Percentiles rank a stretch among this genome's conserved stretches.
These are phyloP conservation scores for Capitulum mitella DNA, from an alignment of 2,888 invertebrate genomes.

Conservation along the genomic window DNA sequence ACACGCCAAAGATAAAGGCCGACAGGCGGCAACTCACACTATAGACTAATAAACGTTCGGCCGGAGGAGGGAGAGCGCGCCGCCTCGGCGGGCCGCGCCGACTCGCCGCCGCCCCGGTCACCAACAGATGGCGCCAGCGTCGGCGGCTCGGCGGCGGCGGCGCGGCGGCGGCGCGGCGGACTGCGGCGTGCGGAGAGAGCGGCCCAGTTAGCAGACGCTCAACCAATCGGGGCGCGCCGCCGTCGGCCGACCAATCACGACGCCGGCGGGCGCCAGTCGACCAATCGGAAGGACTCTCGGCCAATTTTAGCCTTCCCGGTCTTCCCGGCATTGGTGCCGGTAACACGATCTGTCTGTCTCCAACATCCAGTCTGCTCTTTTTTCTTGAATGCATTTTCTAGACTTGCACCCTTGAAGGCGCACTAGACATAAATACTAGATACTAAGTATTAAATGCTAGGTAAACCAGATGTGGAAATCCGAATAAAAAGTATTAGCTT, in stretches of 20 bases:
- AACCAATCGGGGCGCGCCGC: not conserved
- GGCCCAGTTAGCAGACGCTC: conserved; percentile 3
- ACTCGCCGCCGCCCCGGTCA: not conserved
- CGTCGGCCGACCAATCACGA: not conserved
- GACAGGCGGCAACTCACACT: conserved; percentile 14
- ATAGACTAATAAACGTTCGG: conserved; percentile 21
- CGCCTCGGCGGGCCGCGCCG: not conserved
- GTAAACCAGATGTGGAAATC: too few species aligned
- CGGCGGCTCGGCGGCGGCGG: not conserved
- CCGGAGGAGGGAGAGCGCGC: not conserved
- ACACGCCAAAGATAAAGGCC: conserved; percentile 24
- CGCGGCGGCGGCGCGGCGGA: conserved; percentile 7
- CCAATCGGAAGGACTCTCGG: too few species aligned
- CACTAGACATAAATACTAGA: too few species aligned
- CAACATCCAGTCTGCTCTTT: too few species aligned
- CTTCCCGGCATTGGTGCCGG: too few species aligned
- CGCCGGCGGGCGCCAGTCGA: too few species aligned
- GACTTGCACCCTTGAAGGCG: too few species aligned
- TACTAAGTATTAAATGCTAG: too few species aligned
- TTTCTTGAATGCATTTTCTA: too few species aligned
- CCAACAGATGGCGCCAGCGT: not conserved
- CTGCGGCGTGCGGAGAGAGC: conserved; percentile 4
- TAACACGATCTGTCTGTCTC: too few species aligned
- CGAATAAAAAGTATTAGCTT: too few species aligned
- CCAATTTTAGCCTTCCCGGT: too few species aligned